Percentiles rank a stretch among this genome's conserved stretches.
These are phyloP conservation scores for Acronicta psi DNA, from an alignment of 2,888 invertebrate genomes.

Conservation along the genomic window DNA sequence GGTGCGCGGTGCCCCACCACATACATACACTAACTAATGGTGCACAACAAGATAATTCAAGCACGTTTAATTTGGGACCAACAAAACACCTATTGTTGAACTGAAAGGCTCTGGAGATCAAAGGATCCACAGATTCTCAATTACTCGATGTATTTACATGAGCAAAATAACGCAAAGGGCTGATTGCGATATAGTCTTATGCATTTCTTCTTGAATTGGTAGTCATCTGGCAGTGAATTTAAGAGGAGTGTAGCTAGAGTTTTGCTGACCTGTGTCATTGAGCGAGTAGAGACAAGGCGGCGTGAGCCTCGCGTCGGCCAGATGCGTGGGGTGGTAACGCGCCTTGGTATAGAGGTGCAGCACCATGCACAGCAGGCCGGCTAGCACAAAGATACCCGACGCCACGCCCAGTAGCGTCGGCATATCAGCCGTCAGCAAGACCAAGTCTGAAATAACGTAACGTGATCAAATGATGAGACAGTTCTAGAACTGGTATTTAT, in stretches of 20 bases:
- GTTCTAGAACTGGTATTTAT: not conserved
- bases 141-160: not conserved
- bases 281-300: constrained; percentile 95
- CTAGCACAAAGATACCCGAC: constrained; percentile 95
- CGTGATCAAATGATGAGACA: not conserved
- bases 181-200: not conserved
- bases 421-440: constrained; percentile 94
- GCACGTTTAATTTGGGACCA: not conserved
- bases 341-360: constrained; percentile 94
- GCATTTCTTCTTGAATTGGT: not conserved
- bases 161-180: not conserved
- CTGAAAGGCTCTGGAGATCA: too few species aligned
- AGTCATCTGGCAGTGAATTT: not conserved
- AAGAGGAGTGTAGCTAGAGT: not conserved
- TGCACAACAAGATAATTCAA: not conserved
- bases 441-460: constrained; percentile 90
- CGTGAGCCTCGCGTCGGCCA: constrained; percentile 95
- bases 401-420: constrained; percentile 95
- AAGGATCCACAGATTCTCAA: too few species aligned
- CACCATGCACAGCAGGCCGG: constrained; percentile 96
- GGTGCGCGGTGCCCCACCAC: not conserved
- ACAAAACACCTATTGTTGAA: not conserved
- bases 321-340: constrained; percentile 92
- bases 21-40: constrained; percentile 2
- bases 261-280: constrained; percentile 93